Base-by-base conservation (phyloP, 2,113 vertebrate genomes). In the Rhegmatorhina hoffmannsi region DNA sequence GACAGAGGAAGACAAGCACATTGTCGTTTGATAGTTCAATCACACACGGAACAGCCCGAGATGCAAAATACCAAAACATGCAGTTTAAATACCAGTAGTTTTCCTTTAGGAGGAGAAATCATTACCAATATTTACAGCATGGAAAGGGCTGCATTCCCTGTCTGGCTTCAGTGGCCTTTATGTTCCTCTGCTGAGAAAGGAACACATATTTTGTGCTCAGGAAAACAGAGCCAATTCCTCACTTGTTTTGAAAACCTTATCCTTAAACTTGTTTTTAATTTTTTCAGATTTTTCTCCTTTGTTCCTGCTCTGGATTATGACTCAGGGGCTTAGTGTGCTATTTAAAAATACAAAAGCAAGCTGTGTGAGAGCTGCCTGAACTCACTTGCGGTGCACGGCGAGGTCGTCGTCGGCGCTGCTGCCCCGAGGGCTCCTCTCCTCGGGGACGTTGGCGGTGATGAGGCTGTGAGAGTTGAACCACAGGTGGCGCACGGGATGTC, bases 371-470 rank as follows among this genome's bases (percentile, higher is more conserved):
- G n/a, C 49, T 9, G 50, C 17, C 2, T 66, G 5, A 29, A 44
- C 97, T 96, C 93, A 99, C 99, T 99, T 99, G 95, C 99, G 97
- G 96, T 99, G 99, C 10, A 98, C 95, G 2, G 98, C 97, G n/a
- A 99, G 98, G 98, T 98, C 98, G 16, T 99, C 99, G 8, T 99
- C 98, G 97, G 98, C 98, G 97, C 99, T 98, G 18, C 98, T 95
- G 0, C 98, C 98, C 2, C 99, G 98, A 7, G 99, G 98, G 7
- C 68, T 98, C 91, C 98, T 98, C 91, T 99, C 99, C 23, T 99
- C 98, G 0, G 99, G 99, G 97, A 99, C 92, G 92, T 99, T 99
- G 84, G 99, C 99, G 0, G 99, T 99, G 93, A 99, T 97, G 87
- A 99, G 98, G 56, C 98, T 98, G 94, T 98, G 99, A 69, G 94